Base-by-base conservation (phyloP, 2,797 vertebrate genomes). In the Calcarius lapponicus region DNA sequence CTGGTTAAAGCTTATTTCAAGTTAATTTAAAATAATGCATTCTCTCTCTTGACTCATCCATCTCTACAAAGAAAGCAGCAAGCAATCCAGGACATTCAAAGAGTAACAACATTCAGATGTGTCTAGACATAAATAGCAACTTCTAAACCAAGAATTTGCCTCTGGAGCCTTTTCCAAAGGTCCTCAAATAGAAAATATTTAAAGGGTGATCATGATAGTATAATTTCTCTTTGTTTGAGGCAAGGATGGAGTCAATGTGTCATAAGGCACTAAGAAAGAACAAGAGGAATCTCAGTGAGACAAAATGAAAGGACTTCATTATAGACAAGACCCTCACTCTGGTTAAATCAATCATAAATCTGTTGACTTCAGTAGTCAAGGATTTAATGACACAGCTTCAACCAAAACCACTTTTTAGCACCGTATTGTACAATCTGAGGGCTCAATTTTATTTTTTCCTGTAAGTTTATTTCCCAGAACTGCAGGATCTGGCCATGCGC, bases 221-320 rank as follows among this genome's bases (percentile, higher is more conserved):
- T 92, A 96, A 96, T 92, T 96, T 96, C 87, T 81, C 95, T 94
- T 94, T 96, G 92, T 96, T 32, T 92, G 82, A 92, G 78, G 83
- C 90, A 70, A 88, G 76, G 86, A 88, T 80, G 78, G 95, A 94
- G 88, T 90, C 80, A 82, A 84, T 96, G 92, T 96, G 94, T 96
- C 94, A 95, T 86, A 80, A 87, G 84, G 72, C 81, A 47, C 73
- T 29, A 14, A 53, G 70, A 90, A 67, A 76, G 94, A 94, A 95
- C 95, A 95, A 90, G 82, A 90, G 69, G 57, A 86, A 95, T 86
- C 90, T 94, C 95, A 91, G 87, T 66, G 36, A 90, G 67, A n/a
- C 91, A 81, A 75, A 92, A 83, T 88, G 92, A 96, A 96, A 92
- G 82, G 71, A 53, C 62, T 92, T 88, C 73, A 94, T 94, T 97